Base-by-base conservation (phyloP, 2,113 vertebrate species). In the Himantopus leucocephalus region DNA sequence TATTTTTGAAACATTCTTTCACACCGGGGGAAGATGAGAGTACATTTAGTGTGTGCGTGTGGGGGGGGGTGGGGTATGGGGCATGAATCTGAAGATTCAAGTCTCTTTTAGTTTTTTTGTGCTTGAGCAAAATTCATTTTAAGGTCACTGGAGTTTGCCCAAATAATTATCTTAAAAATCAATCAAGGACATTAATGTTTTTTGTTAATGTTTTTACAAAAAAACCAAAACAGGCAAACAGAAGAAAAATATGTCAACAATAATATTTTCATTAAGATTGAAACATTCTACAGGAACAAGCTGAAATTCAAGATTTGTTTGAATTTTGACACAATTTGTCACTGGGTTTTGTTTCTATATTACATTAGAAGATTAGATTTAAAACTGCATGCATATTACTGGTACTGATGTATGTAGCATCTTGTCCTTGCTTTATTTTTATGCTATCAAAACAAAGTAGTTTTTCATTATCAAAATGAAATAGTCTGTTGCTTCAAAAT, bases 61-160 rank as follows among this genome's bases (percentile, higher is more conserved):
- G 10, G 48, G 3, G 9, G 12, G 17, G 2, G 1, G 1, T 2
- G 23, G 4, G 1, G 43, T 17, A 43, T 43, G 43, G 43, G 1
- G 4, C 24, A 12, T 2, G 9, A 41, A 37, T 20, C 23, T 34
- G 47, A 70, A 77, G 24, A 43, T 60, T 60, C 4, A 41, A 30
- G 14, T 14, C 8, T 21, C 53, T 72, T 55, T 32, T 64, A 37
- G 1, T 1, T 74, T 56, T 74, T 74, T 70, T 71, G 19, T 82
- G 9, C 55, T 82, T 78, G 17, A 76, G 17, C 3, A 81, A 80
- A 78, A 90, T 58, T 59, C 1, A 43, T 75, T 79, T 79, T 60
- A 58, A 67, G 29, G 22, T 82, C 53, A 63, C 22, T 26, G 10
- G 22, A 32, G 18, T 52, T 82, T 90, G 8, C 8, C 10, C 6